These are phyloP conservation scores for Ranitomeya imitator DNA, from an alignment of 2,113 vertebrate species.

Conservation along the genomic window DNA sequence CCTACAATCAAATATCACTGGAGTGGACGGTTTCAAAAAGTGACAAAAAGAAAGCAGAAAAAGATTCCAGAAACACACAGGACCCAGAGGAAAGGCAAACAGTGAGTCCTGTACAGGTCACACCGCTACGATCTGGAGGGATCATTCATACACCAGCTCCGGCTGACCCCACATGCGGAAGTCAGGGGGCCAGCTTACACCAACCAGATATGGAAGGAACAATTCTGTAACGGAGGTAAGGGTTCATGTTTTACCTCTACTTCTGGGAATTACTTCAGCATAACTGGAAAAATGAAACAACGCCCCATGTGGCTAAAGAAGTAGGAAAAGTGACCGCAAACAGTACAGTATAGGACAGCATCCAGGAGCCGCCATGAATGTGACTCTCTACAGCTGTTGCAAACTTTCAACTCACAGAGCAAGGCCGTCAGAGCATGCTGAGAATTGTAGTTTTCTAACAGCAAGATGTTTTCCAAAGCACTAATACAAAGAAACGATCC, in stretches of 20 bases:
- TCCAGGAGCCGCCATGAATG: not conserved
- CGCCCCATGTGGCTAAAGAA: not conserved
- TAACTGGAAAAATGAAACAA: not conserved
- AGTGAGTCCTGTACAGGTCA: not conserved
- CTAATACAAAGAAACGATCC: too few species aligned
- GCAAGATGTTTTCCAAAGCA: too few species aligned
- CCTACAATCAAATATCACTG: not conserved
- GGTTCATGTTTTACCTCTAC: not conserved
- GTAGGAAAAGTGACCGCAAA: not conserved
- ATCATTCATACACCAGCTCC: constrained; percentile 6
- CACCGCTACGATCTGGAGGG: constrained; percentile 39
- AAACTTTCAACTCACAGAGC: not conserved
- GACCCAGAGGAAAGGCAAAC: not conserved
- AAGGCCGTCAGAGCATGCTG: not conserved
- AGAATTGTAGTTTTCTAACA: not conserved
- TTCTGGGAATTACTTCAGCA: not conserved
- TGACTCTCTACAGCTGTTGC: not conserved
- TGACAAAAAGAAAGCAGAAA: not conserved
- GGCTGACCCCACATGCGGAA: constrained; percentile 24
- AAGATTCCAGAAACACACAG: not conserved
- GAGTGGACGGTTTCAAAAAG: not conserved
- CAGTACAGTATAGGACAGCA: not conserved
- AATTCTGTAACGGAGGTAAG: not conserved
- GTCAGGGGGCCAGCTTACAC: constrained; percentile 15
- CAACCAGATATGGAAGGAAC: constrained; percentile 38